These are phyloP conservation scores for Geophilus truncorum DNA, from an alignment of 2,888 invertebrate genomes.

Conservation along the genomic window DNA sequence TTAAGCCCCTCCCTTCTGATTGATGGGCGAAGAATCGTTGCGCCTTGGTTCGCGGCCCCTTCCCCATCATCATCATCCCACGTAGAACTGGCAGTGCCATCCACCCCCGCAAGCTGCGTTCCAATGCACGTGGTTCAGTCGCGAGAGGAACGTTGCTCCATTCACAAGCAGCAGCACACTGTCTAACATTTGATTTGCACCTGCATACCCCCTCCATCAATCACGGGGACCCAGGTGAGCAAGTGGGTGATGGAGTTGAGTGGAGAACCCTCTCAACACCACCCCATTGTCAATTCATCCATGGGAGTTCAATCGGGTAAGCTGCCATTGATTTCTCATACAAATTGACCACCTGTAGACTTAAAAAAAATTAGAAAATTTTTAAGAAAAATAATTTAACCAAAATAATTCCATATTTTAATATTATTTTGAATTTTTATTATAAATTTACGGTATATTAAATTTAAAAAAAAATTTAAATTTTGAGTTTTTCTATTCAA, in stretches of 20 bases:
- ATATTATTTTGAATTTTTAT: too few relatives aligned
- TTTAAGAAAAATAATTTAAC: too few relatives aligned
- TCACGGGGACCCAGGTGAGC: slow-evolving; percentile 1
- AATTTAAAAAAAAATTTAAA: not conserved
- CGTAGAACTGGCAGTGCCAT: not conserved
- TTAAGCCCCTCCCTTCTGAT: not conserved
- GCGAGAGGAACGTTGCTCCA: not conserved
- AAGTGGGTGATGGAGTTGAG: slow-evolving; percentile 20
- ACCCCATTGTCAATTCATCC: not conserved
- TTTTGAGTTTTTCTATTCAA: not conserved
- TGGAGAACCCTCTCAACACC: not conserved
- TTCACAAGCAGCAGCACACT: not conserved
- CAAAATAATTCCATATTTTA: not conserved
- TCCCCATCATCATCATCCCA: too few relatives aligned
- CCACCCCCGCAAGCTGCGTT: slow-evolving; percentile 4
- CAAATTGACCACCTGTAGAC: not conserved
- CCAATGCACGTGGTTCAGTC: slow-evolving; percentile 15
- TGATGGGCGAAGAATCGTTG: not conserved
- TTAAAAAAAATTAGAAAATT: not conserved
- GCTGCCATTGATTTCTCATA: not conserved
- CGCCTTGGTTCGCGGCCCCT: not conserved
- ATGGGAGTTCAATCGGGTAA: not conserved
- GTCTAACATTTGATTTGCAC: not conserved
- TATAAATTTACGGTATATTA: too few relatives aligned
- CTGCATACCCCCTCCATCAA: not conserved